Evolutionary conservation across 2,888 invertebrate genomes (phyloP), one percentile per base, ranked within the genome.

Genomic region (Rotaria sp.): DNA sequence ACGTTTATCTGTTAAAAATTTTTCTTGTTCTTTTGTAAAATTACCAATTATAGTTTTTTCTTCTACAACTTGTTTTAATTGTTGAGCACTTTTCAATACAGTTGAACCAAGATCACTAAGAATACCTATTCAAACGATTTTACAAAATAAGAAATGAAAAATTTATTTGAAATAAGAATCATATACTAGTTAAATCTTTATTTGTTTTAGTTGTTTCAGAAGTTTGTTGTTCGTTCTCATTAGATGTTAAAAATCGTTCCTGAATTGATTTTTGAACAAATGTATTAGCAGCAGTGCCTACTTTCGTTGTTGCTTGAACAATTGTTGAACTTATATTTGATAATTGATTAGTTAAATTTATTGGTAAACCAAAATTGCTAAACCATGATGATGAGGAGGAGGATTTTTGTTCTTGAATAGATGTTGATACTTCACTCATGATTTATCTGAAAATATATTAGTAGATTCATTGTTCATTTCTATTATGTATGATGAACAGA

Each of bases 1-100:
- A 87, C 93, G 93, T 92, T 96, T 96, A 86, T 94, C 94, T 91
- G 95, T 95, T 89, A 96, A 94, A 92, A 98, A 98, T 85, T 96
- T 95, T 89, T 96, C 96, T 91, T 98, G 97, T 91, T 98, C 97
- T 90, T 95, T 95, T 92, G 96, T 96, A 92, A 99, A 96, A 90
- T 98, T 97, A 85, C 96, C 96, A 89, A 99, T 93, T 91, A 99
- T 94, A 91, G 96, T 96, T 92, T 96, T 96, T 92, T 96, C 96
- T 92, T 96, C 96, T 88, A 97, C 96, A 89, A 96, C 95, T 92
- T 96, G 95, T 93, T 97, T 96, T 90, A 97, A 95, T 92, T 96
- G 96, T 89, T 94, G 95, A 88, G 95, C 94, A 87, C 95, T 95
- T 92, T 95, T 95, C 91, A 94, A 95, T 88, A 96, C 95, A 89